Percentiles rank a stretch among this genome's conserved stretches.
Conservation (phyloP, 2,113 vertebrate genomes). For the Pelusios castaneus region DNA sequence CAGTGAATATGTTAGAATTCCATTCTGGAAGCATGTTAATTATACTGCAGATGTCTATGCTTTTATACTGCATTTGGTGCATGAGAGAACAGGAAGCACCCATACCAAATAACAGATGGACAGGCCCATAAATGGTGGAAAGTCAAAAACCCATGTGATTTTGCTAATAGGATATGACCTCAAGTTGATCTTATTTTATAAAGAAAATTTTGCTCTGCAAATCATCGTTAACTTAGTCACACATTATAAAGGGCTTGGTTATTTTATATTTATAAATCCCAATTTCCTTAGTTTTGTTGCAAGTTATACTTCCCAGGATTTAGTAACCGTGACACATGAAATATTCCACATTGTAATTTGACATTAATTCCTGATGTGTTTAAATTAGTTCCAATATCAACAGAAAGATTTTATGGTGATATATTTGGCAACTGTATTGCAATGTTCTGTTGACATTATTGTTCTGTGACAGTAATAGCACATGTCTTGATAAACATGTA, state of each 20-base stretch:
- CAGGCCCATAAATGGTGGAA: constrained; percentile 33
- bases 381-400: background rate
- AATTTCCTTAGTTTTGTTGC: background rate
- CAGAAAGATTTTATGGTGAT: background rate
- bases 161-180: constrained; percentile 51
- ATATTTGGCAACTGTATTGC: background rate
- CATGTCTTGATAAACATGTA: background rate
- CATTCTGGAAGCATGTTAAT: constrained; percentile 17
- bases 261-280: background rate
- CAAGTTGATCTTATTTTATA: constrained; percentile 2
- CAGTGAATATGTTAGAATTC: background rate
- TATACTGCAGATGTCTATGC: background rate
- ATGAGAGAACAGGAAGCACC: background rate
- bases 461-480: background rate
- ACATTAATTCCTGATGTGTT: background rate
- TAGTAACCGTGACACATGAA: background rate
- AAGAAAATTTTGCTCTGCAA: constrained; percentile 2
- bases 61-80: background rate
- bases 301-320: background rate
- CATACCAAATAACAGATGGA: constrained; percentile 33
- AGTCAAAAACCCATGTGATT: constrained; percentile 10
- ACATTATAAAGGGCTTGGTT: background rate
- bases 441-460: background rate
- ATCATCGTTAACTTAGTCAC: background rate
- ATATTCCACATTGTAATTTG: background rate